Percentiles rank a stretch among this genome's conserved stretches.
Evolutionary conservation across 1,140 invertebrate genomes (phyloP).

Genomic region (Drosophila fuyamai): DNA sequence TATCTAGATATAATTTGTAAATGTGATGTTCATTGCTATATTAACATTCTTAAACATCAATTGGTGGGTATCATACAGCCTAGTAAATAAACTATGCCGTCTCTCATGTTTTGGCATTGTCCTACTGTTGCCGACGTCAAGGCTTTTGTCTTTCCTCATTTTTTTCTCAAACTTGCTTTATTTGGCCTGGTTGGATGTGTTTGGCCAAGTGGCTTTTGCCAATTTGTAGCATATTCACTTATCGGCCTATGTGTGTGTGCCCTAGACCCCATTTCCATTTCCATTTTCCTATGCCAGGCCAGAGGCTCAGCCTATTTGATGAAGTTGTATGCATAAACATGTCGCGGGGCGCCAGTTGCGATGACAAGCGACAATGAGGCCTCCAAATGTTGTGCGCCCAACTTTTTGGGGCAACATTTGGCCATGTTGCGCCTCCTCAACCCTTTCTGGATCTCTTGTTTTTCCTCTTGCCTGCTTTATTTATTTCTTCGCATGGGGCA

Average conservation of each 20-base stretch:
- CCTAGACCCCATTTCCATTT: conserved; percentile 22
- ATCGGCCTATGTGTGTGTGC: conserved; percentile 43
- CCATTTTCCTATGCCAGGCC: not conserved
- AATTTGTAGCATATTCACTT: conserved; percentile 80
- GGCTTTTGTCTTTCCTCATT: conserved; percentile 44
- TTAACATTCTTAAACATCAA: not conserved
- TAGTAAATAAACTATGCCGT: too few relatives aligned
- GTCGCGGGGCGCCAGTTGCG: conserved; percentile 75
- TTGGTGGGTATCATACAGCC: not conserved
- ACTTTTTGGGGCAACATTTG: conserved; percentile 65
- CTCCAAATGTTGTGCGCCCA: conserved; percentile 20
- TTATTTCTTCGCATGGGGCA: conserved; percentile 25
- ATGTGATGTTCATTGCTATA: too few relatives aligned
- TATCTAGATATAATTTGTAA: too few relatives aligned
- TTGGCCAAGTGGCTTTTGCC: conserved; percentile 59
- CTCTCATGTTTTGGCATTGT: conserved; percentile 35
- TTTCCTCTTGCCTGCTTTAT: conserved; percentile 35
- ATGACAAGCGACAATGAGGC: conserved; percentile 81
- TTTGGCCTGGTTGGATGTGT: conserved; percentile 12
- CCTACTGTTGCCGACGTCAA: conserved; percentile 46
- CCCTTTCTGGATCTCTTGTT: conserved; percentile 24
- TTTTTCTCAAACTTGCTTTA: conserved; percentile 13
- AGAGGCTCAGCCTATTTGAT: conserved; percentile 67
- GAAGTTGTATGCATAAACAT: conserved; percentile 83
- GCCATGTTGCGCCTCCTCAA: conserved; percentile 38